Base-by-base conservation (phyloP, 1,140 invertebrate species). In the Lycorma delicatula region DNA sequence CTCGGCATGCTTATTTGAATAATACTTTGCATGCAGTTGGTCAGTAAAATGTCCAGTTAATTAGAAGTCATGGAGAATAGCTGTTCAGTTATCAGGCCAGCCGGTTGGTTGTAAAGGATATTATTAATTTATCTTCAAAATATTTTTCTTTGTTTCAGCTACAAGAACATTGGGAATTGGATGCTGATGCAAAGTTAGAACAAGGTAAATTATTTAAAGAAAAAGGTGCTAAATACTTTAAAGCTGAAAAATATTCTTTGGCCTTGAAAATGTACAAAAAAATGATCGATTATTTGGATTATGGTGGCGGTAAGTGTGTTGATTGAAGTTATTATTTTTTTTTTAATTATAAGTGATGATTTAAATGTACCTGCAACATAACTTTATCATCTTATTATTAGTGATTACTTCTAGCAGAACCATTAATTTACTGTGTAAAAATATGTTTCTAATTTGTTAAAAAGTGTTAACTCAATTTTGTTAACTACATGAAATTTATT, bases 211-310 rank as follows among this genome's bases (percentile, higher is more conserved):
- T 86, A 4, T 85, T 81, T 38, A 98, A 98, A 75, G 86, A 89
- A 49, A 95, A 91, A 72, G 95, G 93, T 49, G 97, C 91, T 0
- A 79, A 82, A 34, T 97, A 91, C 71, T 96, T 97, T 65, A 95
- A 93, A 71, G 73, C 77, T 2, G 81, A 76, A 50, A 91, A 94
- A 68, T 87, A 81, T 63, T 70, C 75, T 46, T 59, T 93, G 55
- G 93, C 95, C n/a, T 78, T 87, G 29, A 93, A 89, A 72, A 88
- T 93, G 77, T 98, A 97, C 69, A 85, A 84, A 60, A 88, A 86
- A 67, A 80, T 90, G 68, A 67, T 81, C 38, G 67, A 76, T 28
- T 76, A 75, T 56, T 62, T 86, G 41, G 75, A 83, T 50, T 66
- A 70, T 63, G 74, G 75, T 60, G 71, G 72, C 51, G 0, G 62